Evolutionary conservation across 1,140 invertebrate genomes (phyloP).

Genomic region (Nautilus pompilius): DNA sequence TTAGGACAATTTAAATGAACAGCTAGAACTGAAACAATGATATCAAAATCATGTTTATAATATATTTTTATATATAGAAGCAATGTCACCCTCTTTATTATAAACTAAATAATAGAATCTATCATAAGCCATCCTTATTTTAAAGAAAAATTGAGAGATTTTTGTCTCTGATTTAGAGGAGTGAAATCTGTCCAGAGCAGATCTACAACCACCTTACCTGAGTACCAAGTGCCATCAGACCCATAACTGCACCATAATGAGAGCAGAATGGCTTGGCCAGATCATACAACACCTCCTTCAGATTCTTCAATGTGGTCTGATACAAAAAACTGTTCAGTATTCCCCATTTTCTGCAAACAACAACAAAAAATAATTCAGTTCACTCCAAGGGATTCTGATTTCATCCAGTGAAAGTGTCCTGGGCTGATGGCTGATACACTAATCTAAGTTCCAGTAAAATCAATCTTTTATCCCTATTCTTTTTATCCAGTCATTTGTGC

Average conservation of each 20-base stretch:
- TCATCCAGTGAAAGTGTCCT: no score
- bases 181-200: background rate
- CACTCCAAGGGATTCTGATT: no score
- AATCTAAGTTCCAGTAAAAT: no score
- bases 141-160: background rate
- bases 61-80: background rate
- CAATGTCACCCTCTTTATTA: background rate
- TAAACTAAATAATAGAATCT: background rate
- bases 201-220: no score
- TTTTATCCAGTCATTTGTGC: no score
- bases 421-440: no score
- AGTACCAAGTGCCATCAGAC: constrained; percentile 42
- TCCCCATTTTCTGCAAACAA: constrained; percentile 30
- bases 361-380: background rate
- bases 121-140: background rate
- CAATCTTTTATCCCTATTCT: background rate
- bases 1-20: no score
- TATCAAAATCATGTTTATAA: background rate
- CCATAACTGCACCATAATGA: constrained; percentile 54
- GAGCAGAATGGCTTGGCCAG: constrained; percentile 47
- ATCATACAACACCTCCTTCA: constrained; percentile 48
- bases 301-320: constrained; percentile 29
- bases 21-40: no score
- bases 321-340: constrained; percentile 44
- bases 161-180: background rate